Evolutionary conservation across 2,797 vertebrate genomes (phyloP).

Genomic region (Sebastes jordani): DNA sequence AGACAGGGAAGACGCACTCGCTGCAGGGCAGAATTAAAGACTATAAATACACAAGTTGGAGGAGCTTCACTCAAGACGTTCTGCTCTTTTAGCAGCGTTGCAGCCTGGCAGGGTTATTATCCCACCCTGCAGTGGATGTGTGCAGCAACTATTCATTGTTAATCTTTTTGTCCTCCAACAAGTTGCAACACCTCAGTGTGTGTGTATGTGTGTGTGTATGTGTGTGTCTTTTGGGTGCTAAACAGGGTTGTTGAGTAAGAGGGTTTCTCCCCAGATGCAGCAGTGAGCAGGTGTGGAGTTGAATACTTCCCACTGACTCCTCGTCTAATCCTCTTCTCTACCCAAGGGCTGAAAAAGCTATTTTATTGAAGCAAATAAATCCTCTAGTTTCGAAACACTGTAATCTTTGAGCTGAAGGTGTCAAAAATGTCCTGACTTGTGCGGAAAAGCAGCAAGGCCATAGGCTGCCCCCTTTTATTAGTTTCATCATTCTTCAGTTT

Average conservation of each 20-base stretch:
- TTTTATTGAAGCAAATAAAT: constrained; percentile 60
- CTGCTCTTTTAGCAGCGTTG: constrained; percentile 54
- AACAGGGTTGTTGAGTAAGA: constrained; percentile 37
- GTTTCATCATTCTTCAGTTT: constrained; percentile 7
- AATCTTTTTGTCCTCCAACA: constrained; percentile 68
- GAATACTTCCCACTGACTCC: constrained; percentile 30
- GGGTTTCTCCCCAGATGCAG: constrained; percentile 21
- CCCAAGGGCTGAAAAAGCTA: constrained; percentile 34
- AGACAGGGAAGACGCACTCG: constrained; percentile 23
- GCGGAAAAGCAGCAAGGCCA: neutral
- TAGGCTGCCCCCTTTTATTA: constrained; percentile 5
- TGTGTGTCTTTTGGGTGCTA: constrained; percentile 30
- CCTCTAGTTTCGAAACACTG: constrained; percentile 37
- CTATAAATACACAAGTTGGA: constrained; percentile 68
- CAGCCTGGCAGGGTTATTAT: constrained; percentile 44
- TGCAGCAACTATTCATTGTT: constrained; percentile 38
- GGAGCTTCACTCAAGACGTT: constrained; percentile 54
- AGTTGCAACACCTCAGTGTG: constrained; percentile 59
- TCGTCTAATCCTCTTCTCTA: constrained; percentile 40
- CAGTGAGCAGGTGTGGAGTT: constrained; percentile 52
- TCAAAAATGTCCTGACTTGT: constrained; percentile 21
- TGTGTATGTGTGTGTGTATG: neutral
- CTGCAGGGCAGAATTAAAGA: constrained; percentile 59
- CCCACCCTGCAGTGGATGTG: constrained; percentile 39
- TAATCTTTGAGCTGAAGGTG: constrained; percentile 43